phyloP scores from a whole-genome alignment of 2,888 invertebrate species.

The Drosophila formosana region DNA sequence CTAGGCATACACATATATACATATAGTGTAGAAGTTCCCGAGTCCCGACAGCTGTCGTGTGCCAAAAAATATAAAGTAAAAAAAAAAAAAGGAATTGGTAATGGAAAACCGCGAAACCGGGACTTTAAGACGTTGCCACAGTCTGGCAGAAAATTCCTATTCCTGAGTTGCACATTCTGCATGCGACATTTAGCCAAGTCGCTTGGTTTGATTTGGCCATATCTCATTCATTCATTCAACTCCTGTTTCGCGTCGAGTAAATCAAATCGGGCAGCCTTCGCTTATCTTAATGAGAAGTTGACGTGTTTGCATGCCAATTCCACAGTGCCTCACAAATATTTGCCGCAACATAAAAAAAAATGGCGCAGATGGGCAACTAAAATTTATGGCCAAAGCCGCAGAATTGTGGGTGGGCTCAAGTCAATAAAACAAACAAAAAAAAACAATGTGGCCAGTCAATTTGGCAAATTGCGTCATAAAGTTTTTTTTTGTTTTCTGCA shows the following conservation, averaged over 20 bases:
- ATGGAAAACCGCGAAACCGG: conserved; percentile 26
- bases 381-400: conserved; percentile 44
- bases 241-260: conserved; percentile 28
- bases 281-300: conserved; percentile 78
- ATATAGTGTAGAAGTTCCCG: conserved; percentile 44
- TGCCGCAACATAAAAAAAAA: conserved; percentile 51
- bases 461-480: conserved; percentile 68
- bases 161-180: conserved; percentile 35
- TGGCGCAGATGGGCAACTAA: conserved; percentile 40
- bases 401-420: conserved; percentile 41
- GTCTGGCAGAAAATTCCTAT: conserved; percentile 10
- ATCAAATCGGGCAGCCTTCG: conserved; percentile 46
- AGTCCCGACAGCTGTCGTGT: conserved; percentile 71
- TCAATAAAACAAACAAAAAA: conserved; percentile 35
- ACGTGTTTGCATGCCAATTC: conserved; percentile 71
- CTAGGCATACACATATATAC: conserved; percentile 28
- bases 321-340: conserved; percentile 29
- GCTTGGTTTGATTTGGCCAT: conserved; percentile 47
- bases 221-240: conserved; percentile 16
- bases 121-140: conserved; percentile 37
- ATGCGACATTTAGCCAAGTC: conserved; percentile 50
- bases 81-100: conserved; percentile 9
- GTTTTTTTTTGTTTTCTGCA: conserved; percentile 34
- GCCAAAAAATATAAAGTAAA: conserved; percentile 38
- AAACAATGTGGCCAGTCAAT: conserved; percentile 63